These are phyloP conservation scores for Sphecodes monilicornis DNA, from an alignment of 2,888 invertebrate genomes.

Conservation along the genomic window DNA sequence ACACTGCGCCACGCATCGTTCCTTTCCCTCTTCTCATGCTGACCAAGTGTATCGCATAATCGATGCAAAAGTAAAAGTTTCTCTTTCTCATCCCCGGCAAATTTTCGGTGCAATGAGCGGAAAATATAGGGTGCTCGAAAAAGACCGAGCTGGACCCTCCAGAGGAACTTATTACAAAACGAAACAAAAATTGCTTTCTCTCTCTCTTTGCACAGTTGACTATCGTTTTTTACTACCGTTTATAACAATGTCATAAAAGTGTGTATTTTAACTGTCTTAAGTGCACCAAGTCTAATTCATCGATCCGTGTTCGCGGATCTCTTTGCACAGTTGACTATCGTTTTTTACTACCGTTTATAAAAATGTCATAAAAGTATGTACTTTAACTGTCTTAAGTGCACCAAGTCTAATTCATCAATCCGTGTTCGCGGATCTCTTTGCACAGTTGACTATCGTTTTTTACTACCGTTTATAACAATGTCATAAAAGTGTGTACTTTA, in stretches of 20 bases:
- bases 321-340: not conserved
- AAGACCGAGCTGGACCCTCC: not conserved
- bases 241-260: no score
- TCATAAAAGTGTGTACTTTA: no score
- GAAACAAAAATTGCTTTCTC: not conserved
- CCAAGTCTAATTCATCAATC: no score
- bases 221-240: not conserved
- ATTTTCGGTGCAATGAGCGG: slow-evolving; percentile 30
- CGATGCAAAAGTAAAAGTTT: slow-evolving; percentile 72
- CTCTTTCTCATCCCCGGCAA: slow-evolving; percentile 49
- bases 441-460: not conserved
- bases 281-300: no score
- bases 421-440: no score
- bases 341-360: not conserved
- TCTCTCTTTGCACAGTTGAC: not conserved
- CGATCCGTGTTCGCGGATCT: no score
- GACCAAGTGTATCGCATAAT: slow-evolving; percentile 69
- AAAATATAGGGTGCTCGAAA: not conserved
- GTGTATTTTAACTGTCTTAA: no score
- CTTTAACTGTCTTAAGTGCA: no score
- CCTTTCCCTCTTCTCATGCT: slow-evolving; percentile 30
- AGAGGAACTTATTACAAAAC: not conserved
- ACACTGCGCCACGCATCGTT: slow-evolving; percentile 67
- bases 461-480: not conserved
- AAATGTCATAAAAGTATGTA: no score